Percentiles rank a stretch among this genome's conserved stretches.
phyloP scores from a whole-genome alignment of 2,888 invertebrate species.

The Spialia ferax region DNA sequence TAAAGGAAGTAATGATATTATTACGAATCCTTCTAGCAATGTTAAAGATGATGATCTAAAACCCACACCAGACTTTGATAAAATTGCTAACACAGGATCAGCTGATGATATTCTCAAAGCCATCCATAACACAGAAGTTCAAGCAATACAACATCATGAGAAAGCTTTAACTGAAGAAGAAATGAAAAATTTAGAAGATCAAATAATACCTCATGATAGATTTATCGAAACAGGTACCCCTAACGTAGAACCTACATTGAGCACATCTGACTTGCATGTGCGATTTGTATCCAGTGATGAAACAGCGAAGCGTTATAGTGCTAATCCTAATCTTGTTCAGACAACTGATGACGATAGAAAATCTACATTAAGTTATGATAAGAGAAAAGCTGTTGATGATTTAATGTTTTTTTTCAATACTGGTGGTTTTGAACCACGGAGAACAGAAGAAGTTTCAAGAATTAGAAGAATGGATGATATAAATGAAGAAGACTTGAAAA shows the following conservation, averaged over 20 bases:
- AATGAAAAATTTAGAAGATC: conserved; percentile 70
- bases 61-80: conserved; percentile 50
- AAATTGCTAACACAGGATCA: conserved; percentile 62
- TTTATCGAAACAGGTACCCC: conserved; percentile 43
- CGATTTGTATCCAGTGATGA: conserved; percentile 52
- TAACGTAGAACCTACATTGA: conserved; percentile 18
- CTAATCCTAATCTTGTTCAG: conserved; percentile 47
- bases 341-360: conserved; percentile 29
- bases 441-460: conserved; percentile 51
- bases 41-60: conserved; percentile 41
- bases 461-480: conserved; percentile 69
- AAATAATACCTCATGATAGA: conserved; percentile 68
- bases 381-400: conserved; percentile 77
- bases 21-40: conserved; percentile 45
- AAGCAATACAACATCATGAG: conserved; percentile 59
- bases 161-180: conserved; percentile 64
- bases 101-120: conserved; percentile 67
- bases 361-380: conserved; percentile 60
- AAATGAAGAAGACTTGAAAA: conserved; percentile 65
- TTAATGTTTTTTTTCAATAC: conserved; percentile 74
- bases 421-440: conserved; percentile 58
- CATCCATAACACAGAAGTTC: conserved; percentile 61
- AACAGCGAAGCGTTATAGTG: conserved; percentile 49
- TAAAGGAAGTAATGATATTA: conserved; percentile 53
- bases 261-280: conserved; percentile 44